Conservation (phyloP, 1,140 invertebrate genomes). For the Caenorhabditis briggsae region DNA sequence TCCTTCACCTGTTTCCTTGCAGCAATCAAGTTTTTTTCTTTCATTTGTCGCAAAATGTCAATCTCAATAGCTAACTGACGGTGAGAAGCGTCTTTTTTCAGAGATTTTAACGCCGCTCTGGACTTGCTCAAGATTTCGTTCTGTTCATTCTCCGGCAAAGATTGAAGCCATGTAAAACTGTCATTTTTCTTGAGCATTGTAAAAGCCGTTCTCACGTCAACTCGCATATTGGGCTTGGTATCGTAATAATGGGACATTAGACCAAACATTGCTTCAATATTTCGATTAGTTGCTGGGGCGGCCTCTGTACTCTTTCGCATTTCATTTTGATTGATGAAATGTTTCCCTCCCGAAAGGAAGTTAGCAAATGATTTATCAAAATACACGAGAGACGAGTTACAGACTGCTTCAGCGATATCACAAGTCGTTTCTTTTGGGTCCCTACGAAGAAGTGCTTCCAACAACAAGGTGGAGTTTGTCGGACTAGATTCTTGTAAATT, state of each 20-base stretch:
- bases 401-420: too few species aligned
- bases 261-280: not conserved
- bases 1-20: not conserved
- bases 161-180: not conserved
- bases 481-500: too few species aligned
- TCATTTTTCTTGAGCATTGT: not conserved
- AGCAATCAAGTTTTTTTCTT: not conserved
- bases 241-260: slow-evolving; percentile 3
- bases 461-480: too few species aligned
- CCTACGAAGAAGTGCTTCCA: too few species aligned
- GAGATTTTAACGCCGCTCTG: not conserved
- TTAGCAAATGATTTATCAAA: too few species aligned
- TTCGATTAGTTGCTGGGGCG: not conserved
- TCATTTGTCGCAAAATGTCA: not conserved
- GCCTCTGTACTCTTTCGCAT: too few species aligned
- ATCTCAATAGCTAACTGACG: not conserved
- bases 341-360: too few species aligned
- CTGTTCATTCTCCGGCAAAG: not conserved
- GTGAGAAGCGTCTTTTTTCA: not conserved
- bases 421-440: too few species aligned
- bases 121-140: not conserved
- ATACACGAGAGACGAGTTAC: too few species aligned
- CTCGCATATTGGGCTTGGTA: not conserved
- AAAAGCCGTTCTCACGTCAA: not conserved
- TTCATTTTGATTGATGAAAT: too few species aligned